Conservation (phyloP, 2,888 invertebrate species). For the Hetaerina titia region DNA sequence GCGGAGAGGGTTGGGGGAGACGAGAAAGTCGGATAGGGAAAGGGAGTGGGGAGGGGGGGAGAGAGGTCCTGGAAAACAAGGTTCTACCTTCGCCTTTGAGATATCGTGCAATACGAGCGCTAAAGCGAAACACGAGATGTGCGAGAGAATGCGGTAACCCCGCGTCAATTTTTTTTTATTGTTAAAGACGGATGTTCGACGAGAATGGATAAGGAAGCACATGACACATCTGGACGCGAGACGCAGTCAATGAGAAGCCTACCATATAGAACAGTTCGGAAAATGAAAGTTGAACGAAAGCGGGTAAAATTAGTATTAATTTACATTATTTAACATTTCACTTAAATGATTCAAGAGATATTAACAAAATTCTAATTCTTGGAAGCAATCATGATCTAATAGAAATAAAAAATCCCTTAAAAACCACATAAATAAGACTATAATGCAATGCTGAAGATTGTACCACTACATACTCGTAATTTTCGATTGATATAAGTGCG, state of each 20-base stretch:
- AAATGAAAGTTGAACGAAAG: no score
- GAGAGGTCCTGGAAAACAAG: background rate
- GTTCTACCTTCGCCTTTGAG: background rate
- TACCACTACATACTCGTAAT: no score
- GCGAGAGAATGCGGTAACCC: background rate
- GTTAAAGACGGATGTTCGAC: background rate
- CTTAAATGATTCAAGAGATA: no score
- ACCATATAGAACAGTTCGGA: background rate
- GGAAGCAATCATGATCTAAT: no score
- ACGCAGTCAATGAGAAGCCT: background rate
- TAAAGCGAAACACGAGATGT: background rate
- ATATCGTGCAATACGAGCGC: background rate
- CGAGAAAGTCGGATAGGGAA: background rate
- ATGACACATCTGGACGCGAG: background rate
- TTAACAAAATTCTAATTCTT: no score
- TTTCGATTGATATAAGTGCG: no score
- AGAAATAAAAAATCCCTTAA: no score
- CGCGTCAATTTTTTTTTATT: background rate
- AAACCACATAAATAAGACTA: no score
- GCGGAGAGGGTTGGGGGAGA: background rate
- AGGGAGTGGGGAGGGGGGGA: background rate
- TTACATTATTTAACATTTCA: no score
- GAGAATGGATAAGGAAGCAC: background rate
- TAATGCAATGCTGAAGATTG: no score
- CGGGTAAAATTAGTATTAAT: no score